These are phyloP conservation scores for Leptinotarsa texana DNA, from an alignment of 1,140 invertebrate species.

Conservation along the genomic window DNA sequence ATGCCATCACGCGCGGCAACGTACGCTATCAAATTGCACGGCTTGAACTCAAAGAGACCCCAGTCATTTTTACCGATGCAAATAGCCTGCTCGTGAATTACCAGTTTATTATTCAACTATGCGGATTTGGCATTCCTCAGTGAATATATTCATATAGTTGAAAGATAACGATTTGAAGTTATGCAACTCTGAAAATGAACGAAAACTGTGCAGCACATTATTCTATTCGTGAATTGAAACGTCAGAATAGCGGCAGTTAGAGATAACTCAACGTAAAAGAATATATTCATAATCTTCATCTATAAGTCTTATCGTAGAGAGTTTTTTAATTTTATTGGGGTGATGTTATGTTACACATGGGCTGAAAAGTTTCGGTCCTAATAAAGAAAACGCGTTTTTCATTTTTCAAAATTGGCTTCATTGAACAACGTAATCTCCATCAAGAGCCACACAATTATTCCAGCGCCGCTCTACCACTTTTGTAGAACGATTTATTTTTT, in stretches of 20 bases:
- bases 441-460: too few species aligned
- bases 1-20: slow-evolving; percentile 28
- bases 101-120: slow-evolving; percentile 20
- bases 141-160: too few species aligned
- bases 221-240: not conserved
- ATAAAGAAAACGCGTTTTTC: too few species aligned
- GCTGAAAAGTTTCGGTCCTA: too few species aligned
- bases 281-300: not conserved
- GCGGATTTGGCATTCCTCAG: slow-evolving; percentile 1
- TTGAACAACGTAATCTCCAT: too few species aligned
- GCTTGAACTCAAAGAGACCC: slow-evolving; percentile 21
- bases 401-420: too few species aligned
- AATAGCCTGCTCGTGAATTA: not conserved
- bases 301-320: not conserved
- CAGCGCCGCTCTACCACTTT: too few species aligned
- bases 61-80: slow-evolving; percentile 15
- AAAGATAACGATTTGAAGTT: too few species aligned
- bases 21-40: slow-evolving; percentile 26
- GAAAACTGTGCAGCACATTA: not conserved
- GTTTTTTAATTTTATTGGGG: too few species aligned
- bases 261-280: not conserved
- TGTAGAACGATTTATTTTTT: too few species aligned
- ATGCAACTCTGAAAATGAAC: not conserved
- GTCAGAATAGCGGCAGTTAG: not conserved
- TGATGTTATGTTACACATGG: too few species aligned